Conservation (phyloP, 2,888 invertebrate species). For the Drosophila ustulata region DNA sequence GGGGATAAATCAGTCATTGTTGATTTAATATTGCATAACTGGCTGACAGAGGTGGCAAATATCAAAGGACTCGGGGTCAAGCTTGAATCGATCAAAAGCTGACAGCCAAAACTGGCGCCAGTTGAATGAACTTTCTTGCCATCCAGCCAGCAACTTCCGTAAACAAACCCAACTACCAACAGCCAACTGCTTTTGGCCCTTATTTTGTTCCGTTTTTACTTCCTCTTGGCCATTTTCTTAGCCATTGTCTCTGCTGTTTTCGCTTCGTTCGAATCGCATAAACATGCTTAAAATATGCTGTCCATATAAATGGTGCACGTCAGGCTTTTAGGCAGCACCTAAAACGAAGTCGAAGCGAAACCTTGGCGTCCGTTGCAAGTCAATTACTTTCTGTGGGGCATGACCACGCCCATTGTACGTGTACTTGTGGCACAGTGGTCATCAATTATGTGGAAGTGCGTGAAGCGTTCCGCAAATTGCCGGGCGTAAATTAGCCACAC, state of each 20-base stretch:
- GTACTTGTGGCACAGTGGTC: slow-evolving; percentile 33
- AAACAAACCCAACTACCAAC: slow-evolving; percentile 48
- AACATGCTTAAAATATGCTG: slow-evolving; percentile 67
- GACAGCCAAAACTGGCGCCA: slow-evolving; percentile 47
- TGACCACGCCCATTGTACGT: slow-evolving; percentile 36
- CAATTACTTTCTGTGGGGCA: slow-evolving; percentile 52
- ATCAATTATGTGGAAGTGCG: slow-evolving; percentile 72
- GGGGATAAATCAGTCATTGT: slow-evolving; percentile 8
- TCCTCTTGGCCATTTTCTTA: background rate
- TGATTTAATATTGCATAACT: slow-evolving; percentile 18
- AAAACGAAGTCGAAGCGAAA: slow-evolving; percentile 6
- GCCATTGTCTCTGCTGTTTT: slow-evolving; percentile 13
- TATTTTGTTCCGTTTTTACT: background rate
- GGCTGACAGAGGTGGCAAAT: background rate
- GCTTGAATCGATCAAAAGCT: slow-evolving; percentile 61
- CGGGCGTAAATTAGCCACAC: slow-evolving; percentile 62
- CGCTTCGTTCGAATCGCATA: slow-evolving; percentile 41
- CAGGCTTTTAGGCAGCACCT: slow-evolving; percentile 58
- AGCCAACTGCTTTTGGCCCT: slow-evolving; percentile 13
- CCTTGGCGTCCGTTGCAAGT: slow-evolving; percentile 15
- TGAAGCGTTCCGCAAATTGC: slow-evolving; percentile 63
- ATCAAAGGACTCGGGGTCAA: slow-evolving; percentile 38
- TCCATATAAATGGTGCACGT: slow-evolving; percentile 59
- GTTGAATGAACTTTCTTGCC: slow-evolving; percentile 53
- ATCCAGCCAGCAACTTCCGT: slow-evolving; percentile 51